phyloP scores from a whole-genome alignment of 2,113 vertebrate species.

The Apteryx mantelli region DNA sequence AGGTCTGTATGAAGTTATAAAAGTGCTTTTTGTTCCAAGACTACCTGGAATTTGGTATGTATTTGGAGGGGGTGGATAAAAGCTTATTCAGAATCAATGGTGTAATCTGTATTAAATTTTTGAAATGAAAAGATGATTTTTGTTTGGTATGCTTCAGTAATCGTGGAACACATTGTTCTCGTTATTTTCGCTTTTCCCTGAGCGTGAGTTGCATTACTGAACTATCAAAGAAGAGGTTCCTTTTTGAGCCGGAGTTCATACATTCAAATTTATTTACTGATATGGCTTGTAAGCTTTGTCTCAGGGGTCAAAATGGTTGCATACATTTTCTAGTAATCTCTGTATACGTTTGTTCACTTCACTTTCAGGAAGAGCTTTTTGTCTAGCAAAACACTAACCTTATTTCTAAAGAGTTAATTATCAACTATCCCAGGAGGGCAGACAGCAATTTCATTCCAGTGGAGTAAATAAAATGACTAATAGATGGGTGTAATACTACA shows the following conservation, averaged over 20 bases:
- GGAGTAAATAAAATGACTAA: constrained; percentile 61
- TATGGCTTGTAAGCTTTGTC: not conserved
- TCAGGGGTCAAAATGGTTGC: not conserved
- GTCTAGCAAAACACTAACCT: constrained; percentile 25
- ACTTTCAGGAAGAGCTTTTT: constrained; percentile 35
- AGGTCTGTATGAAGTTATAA: not conserved
- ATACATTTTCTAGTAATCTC: constrained; percentile 38
- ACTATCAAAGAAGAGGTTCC: not conserved
- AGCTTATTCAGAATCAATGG: not conserved
- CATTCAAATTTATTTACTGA: not conserved
- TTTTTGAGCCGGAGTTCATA: not conserved
- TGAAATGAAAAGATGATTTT: not conserved
- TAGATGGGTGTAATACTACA: constrained; percentile 57
- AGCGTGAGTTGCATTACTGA: not conserved
- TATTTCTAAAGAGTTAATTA: constrained; percentile 68
- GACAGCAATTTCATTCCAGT: constrained; percentile 40
- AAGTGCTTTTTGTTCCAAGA: not conserved
- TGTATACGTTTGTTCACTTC: constrained; percentile 38
- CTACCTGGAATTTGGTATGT: constrained; percentile 1
- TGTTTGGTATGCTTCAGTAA: not conserved
- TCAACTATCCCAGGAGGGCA: constrained; percentile 42
- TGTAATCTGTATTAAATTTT: not conserved
- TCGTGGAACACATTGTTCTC: not conserved
- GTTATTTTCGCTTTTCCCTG: not conserved
- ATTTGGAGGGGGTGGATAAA: not conserved